Conservation (phyloP, 2,113 vertebrate species). For the Elephantulus edwardii region DNA sequence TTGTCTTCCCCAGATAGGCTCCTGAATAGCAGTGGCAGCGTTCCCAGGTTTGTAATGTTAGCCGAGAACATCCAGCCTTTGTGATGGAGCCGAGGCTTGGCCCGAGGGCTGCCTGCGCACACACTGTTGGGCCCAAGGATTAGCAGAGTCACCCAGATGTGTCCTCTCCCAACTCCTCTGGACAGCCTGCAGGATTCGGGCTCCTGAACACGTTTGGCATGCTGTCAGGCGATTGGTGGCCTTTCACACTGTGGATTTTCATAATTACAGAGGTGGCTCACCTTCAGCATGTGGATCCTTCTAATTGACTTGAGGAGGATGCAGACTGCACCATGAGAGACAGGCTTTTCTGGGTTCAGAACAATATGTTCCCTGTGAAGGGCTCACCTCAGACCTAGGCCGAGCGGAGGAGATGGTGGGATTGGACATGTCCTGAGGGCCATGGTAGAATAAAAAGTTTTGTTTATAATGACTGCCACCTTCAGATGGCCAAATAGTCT, state of each 20-base stretch:
- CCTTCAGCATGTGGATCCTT: not conserved
- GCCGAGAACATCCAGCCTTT: constrained; percentile 5
- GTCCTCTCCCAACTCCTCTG: not conserved
- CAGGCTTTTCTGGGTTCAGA: not conserved
- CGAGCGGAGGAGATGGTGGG: not conserved
- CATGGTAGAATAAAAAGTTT: not conserved
- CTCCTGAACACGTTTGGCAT: constrained; percentile 20
- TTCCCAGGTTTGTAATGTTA: not conserved
- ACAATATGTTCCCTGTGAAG: not conserved
- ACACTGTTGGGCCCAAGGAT: not conserved
- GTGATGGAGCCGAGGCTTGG: not conserved
- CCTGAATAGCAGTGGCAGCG: not conserved
- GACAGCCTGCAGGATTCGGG: constrained; percentile 6
- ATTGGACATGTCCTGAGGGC: fast-evolving
- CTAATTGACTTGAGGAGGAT: not conserved
- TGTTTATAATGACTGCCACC: not conserved
- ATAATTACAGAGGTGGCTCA: not conserved
- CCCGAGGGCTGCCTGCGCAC: not conserved
- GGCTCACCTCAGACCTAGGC: fast-evolving
- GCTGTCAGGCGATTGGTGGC: not conserved
- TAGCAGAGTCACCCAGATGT: constrained; percentile 8
- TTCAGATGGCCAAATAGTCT: fast-evolving
- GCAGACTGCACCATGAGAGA: not conserved
- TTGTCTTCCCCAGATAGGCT: not conserved
- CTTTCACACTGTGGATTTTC: not conserved